Base-by-base conservation (phyloP, 2,888 invertebrate species). In the Bombylius discolor region DNA sequence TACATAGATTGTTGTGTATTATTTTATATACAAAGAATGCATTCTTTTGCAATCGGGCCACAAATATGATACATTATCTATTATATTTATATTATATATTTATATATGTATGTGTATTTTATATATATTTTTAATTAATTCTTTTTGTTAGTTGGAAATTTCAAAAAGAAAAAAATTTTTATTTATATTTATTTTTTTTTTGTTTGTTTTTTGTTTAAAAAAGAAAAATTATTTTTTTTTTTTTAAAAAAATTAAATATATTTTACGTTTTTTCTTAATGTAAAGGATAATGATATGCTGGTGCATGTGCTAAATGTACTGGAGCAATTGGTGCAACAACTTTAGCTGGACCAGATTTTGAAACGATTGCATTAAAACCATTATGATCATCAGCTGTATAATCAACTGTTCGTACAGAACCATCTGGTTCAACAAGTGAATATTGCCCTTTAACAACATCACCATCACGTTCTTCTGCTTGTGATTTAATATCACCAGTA, bases 391-490 rank as follows among this genome's bases (percentile, higher is more conserved):
- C 84, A 48, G 85, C 85, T 31, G 81, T 77, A 69, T 85, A 85
- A 60, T 81, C 78, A 47, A 85, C 85, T 47, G 75, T 75, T 60
- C 76, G 72, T 61, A 76, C 73, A 39, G 74, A 74, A 61, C 76
- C 76, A 64, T 76, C 76, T 59, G 76, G 75, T 67, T 76, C 76
- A 55, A 76, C 76, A 56, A 76, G 67, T 39, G 75, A 75, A 66
- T 81, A 81, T 65, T 81, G 78, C 69, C 87, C 87, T 76, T 81
- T 82, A 32, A 87, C 86, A 12, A 81, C 82, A 67, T 86, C 83
- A 5, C 87, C 87, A 67, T 83, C 83, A 62, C 82, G 78, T 64
- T 81, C 80, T 67, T 84, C 84, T 49, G 80, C 78, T 65, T 84
- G 84, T 36, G 82, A 81, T 68, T 84, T 84, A 55, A 84, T 79